Base-by-base conservation (phyloP, 2,113 vertebrate genomes). In the Psettodes erumei region DNA sequence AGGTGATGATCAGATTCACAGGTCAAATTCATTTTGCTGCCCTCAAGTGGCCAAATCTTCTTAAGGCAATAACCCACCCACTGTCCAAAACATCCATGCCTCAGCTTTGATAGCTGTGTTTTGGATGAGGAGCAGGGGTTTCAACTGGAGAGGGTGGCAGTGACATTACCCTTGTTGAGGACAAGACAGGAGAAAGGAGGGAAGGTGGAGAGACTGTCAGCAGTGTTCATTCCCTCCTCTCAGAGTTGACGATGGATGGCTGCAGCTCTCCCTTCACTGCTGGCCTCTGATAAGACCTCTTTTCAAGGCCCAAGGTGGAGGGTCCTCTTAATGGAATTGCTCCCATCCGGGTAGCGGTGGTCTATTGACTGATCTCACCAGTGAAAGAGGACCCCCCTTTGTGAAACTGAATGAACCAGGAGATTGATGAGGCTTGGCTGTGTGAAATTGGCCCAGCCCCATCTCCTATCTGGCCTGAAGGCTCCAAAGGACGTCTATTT, bases 391-490 rank as follows among this genome's bases (percentile, higher is more conserved):
- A 87, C 81, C 86, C 88, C n/a, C 86, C 72, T 87, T 84, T 85
- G 90, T 84, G 86, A 88, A n/a, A 71, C 50, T 5, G 73, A 89
- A 86, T 87, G 88, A 91, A 90, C 79, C 8, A 16, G 48, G 64
- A 89, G 91, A 93, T 92, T 91, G 90, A 93, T 86, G 87, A 89
- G 70, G 53, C 82, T 59, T 21, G 54, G 59, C 69, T 65, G 70
- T 56, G 53, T 70, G 84, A 86, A 82, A 83, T 79, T 55, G 15
- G 64, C 61, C 61, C 70, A 13, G 27, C 53, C 48, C 72, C 51
- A 40, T 69, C 68, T 68, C 69, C 67, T 61, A 71, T 86, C 72
- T 48, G 54, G 73, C 81, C 74, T 6, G 10, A 54, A 64, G 84
- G 71, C 84, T 71, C 43, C 54, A 16, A 51, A 66, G 69, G 63